A percentile compares a stretch with the other conserved stretches of the same genome.
These are phyloP conservation scores for Zosterops pallidus DNA, from an alignment of 2,113 vertebrate genomes.

Conservation along the genomic window DNA sequence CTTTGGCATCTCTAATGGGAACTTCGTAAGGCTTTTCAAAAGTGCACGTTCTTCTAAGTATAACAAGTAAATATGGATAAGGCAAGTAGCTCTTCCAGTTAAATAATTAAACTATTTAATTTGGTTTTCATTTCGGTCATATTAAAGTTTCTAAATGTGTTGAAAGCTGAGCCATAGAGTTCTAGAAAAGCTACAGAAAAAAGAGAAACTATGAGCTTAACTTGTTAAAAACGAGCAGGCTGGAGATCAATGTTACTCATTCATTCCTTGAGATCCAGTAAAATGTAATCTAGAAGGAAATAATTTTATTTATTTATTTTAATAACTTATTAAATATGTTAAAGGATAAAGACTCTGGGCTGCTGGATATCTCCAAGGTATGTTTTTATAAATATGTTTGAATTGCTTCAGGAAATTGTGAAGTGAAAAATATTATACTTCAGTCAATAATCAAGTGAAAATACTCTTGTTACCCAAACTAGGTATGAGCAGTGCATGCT, in stretches of 20 bases:
- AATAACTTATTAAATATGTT: not conserved
- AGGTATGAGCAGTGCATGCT: not conserved
- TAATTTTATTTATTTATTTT: not conserved
- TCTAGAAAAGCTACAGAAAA: not conserved
- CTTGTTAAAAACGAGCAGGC: not conserved
- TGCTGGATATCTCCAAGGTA: not conserved
- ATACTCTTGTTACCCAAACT: not conserved
- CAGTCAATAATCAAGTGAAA: not conserved
- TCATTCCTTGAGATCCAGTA: not conserved
- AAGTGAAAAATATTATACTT: not conserved
- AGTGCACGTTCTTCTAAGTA: not conserved
- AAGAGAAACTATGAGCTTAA: not conserved
- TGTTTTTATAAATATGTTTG: not conserved
- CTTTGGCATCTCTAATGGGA: not conserved
- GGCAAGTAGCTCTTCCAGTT: not conserved
- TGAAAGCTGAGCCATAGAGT: not conserved
- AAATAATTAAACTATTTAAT: not conserved
- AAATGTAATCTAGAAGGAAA: not conserved
- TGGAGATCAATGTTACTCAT: not conserved
- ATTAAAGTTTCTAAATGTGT: not conserved
- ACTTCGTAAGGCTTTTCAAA: not conserved
- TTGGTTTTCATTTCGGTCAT: not conserved
- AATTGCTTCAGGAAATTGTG: not conserved
- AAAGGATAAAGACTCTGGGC: not conserved
- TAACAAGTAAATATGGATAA: not conserved